Base-by-base conservation (phyloP, 2,113 vertebrate genomes). In the Galeopterus variegatus region DNA sequence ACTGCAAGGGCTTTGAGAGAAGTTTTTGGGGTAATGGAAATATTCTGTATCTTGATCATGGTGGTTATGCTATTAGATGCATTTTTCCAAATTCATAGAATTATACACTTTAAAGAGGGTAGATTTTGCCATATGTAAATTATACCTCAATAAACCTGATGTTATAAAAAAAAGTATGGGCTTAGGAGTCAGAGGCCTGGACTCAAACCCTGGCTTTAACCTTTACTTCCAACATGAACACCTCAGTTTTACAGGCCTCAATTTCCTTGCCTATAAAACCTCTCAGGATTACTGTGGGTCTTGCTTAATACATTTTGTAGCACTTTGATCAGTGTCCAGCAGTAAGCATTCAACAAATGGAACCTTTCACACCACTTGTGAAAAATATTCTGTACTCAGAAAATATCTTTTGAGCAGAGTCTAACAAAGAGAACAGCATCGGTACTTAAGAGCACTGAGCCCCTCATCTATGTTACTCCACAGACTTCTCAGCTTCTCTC, bases 301-400 rank as follows among this genome's bases (percentile, higher is more conserved):
- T 93, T 60, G 83, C 31, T 67, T n/a, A 70, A 76, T 33, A 67
- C 70, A 93, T 95, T 87, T 95, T 80, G 89, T 58, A 90, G 26
- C 52, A 54, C 5, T 76, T 26, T 65, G 8, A 52, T 56, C 17
- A 67, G 33, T 87, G 36, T 82, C 18, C 69, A 26, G 31, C 52
- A 6, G 9, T 56, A 64, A 50, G 31, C 31, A 48, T 11, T 88
- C 58, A 90, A 41, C 24, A 24, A 75, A 95, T 6, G 21, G 50
- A 17, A 79, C 23, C 33, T 54, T 75, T 89, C 28, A 56, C 1
- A 72, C 26, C 9, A 72, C 41, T 65, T 79, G 13, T 62, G 83
- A 69, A 83, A 83, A 72, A 84, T 80, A 73, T 36, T 41, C 15
- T 65, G n/a, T 88, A 31, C n/a, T 88, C 48, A 28, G 31, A 72